Conservation (phyloP, 2,888 invertebrate species). For the Seira sanloemensis region DNA sequence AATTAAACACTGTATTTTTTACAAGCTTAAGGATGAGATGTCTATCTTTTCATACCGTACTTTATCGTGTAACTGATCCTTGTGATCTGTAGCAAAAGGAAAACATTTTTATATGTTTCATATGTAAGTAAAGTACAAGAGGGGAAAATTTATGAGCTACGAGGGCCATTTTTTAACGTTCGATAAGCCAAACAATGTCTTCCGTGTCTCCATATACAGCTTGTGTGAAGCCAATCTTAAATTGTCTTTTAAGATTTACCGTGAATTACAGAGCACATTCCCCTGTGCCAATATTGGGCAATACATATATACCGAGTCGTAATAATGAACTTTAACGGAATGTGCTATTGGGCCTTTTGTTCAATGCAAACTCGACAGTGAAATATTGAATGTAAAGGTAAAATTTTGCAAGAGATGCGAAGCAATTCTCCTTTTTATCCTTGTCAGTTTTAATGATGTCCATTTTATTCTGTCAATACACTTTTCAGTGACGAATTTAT, state of each 20-base stretch:
- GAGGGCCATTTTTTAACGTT: slow-evolving; percentile 16
- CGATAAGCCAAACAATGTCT: slow-evolving; percentile 1
- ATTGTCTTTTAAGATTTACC: not conserved
- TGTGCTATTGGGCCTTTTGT: not conserved
- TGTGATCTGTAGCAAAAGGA: not conserved
- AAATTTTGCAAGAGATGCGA: not conserved
- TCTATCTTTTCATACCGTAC: not conserved
- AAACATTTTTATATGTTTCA: no score
- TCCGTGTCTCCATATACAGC: slow-evolving; percentile 5
- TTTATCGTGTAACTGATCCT: not conserved
- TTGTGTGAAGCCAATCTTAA: not conserved
- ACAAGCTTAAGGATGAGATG: not conserved
- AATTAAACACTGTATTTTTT: not conserved
- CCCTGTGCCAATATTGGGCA: not conserved
- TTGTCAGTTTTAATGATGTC: slow-evolving; percentile 53
- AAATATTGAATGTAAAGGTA: slow-evolving; percentile 14
- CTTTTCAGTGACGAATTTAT: slow-evolving; percentile 48
- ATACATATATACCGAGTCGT: slow-evolving; percentile 2
- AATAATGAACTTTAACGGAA: slow-evolving; percentile 4
- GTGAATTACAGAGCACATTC: not conserved
- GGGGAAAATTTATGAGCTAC: not conserved
- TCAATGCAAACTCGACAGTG: not conserved
- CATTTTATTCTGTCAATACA: slow-evolving; percentile 58
- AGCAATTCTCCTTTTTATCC: not conserved
- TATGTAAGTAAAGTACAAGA: no score